phyloP scores from a whole-genome alignment of 2,797 vertebrate genomes.

The Clarias platycephalus region DNA sequence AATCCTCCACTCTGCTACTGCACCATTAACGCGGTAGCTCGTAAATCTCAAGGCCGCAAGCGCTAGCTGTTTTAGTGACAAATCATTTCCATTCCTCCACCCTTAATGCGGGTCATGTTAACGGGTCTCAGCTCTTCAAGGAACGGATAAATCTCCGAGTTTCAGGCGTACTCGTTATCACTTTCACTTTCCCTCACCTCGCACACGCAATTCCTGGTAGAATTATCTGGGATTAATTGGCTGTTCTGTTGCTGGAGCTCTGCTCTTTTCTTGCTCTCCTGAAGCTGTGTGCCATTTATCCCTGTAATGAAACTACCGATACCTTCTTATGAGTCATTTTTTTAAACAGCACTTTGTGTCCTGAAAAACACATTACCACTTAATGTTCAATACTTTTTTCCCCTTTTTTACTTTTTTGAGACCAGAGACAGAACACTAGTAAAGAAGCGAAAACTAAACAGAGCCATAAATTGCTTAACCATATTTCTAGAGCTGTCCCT shows the following conservation, averaged over 20 bases:
- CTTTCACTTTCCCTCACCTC: conserved; percentile 14
- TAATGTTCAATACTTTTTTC: not conserved
- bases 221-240: conserved; percentile 75
- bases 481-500: not conserved
- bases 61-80: conserved; percentile 27
- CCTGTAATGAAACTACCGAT: conserved; percentile 62
- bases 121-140: conserved; percentile 37
- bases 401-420: not conserved
- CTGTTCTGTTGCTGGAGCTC: conserved; percentile 65
- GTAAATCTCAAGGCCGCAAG: conserved; percentile 38
- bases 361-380: conserved; percentile 60
- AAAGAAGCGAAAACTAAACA: conserved; percentile 34
- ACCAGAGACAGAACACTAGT: conserved; percentile 1
- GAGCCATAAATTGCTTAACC: not conserved
- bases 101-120: conserved; percentile 26
- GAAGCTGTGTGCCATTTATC: conserved; percentile 65
- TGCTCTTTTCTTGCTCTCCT: conserved; percentile 51
- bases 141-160: conserved; percentile 35
- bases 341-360: conserved; percentile 58
- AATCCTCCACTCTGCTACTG: conserved; percentile 1
- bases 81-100: conserved; percentile 36
- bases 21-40: conserved; percentile 12
- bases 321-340: conserved; percentile 53
- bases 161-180: conserved; percentile 32
- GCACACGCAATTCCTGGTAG: conserved; percentile 70